Conservation (phyloP, 2,888 invertebrate genomes). For the Merodon equestris region DNA sequence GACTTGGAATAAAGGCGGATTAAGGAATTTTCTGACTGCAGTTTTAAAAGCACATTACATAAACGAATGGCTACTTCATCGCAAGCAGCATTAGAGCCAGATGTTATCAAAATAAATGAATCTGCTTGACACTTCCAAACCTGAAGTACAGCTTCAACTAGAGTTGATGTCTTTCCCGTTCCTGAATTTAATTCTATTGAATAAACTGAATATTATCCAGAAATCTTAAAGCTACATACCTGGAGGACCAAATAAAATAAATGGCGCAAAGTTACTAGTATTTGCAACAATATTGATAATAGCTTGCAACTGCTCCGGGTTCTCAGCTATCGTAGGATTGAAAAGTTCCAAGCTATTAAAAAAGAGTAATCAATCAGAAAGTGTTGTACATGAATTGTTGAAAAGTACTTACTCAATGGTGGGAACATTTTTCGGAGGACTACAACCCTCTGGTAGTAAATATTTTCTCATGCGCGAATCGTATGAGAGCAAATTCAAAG, state of each 20-base stretch:
- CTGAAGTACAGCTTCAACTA: constrained; percentile 86
- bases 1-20: constrained; percentile 79
- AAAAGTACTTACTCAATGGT: constrained; percentile 15
- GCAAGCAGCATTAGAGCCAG: constrained; percentile 86
- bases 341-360: constrained; percentile 70
- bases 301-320: constrained; percentile 83
- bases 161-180: constrained; percentile 86
- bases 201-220: too few relatives aligned
- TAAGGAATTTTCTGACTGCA: constrained; percentile 70
- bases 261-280: constrained; percentile 84
- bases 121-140: constrained; percentile 77
- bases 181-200: too few relatives aligned
- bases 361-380: too few relatives aligned
- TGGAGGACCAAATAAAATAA: constrained; percentile 92
- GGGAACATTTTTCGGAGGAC: not conserved
- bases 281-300: constrained; percentile 84
- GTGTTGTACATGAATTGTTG: too few relatives aligned
- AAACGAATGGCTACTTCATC: constrained; percentile 83
- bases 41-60: constrained; percentile 75
- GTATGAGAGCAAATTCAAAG: constrained; percentile 70
- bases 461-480: constrained; percentile 68
- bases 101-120: constrained; percentile 82
- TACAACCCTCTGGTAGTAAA: constrained; percentile 70
- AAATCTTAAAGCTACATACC: too few relatives aligned
- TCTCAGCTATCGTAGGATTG: constrained; percentile 78